phyloP scores from a whole-genome alignment of 2,113 vertebrate genomes.

The Pelmatolapia mariae region DNA sequence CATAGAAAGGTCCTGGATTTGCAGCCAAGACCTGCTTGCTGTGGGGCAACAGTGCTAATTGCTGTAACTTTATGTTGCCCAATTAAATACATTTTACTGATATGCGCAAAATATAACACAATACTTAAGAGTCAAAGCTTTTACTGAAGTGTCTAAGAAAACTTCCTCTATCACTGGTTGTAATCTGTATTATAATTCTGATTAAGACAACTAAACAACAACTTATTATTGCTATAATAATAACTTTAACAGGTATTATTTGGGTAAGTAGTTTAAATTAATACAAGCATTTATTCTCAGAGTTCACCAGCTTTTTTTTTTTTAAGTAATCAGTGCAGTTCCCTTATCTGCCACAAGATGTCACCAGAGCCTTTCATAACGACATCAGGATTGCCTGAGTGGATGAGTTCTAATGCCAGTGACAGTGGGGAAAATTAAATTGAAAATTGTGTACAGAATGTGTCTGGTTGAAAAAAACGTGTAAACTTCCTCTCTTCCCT shows the following conservation, averaged over 20 bases:
- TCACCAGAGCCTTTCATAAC: not conserved
- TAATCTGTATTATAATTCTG: not conserved
- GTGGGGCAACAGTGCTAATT: not conserved
- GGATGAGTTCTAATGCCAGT: not conserved
- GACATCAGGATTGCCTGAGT: not conserved
- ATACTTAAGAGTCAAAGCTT: not conserved
- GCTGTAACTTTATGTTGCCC: not conserved
- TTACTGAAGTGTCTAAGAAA: not conserved
- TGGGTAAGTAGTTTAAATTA: not conserved
- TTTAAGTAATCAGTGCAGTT: not conserved
- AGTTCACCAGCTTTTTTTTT: not conserved
- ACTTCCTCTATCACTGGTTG: not conserved
- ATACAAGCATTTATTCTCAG: not conserved
- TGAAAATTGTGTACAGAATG: not conserved
- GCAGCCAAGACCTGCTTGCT: not conserved
- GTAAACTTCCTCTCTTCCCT: not conserved
- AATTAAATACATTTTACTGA: not conserved
- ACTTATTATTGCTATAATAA: not conserved
- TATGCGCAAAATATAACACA: not conserved
- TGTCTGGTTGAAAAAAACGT: not conserved
- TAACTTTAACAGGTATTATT: not conserved
- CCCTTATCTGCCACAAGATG: constrained; percentile 41
- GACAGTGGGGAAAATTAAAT: not conserved
- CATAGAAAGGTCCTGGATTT: not conserved
- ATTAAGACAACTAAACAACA: not conserved